Evolutionary conservation across 2,113 vertebrate species (phyloP).

Genomic region (Caranx melampygus): DNA sequence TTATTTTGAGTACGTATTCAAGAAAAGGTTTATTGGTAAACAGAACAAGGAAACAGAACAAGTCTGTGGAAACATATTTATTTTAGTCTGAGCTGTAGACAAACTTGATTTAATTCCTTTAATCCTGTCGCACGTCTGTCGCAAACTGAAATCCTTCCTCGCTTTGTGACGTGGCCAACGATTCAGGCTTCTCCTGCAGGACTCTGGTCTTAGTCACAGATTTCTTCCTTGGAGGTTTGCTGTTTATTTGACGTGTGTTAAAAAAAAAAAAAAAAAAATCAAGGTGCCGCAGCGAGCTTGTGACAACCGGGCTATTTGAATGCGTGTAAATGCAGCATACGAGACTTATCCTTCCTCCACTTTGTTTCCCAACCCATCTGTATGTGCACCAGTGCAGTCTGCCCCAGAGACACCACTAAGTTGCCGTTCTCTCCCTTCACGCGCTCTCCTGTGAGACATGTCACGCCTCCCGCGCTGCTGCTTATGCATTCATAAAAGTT

Average conservation of each 20-base stretch:
- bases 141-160: too few species aligned
- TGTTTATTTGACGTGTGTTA: background rate
- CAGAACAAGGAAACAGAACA: background rate
- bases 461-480: slow-evolving; percentile 46
- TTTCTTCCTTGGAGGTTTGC: background rate
- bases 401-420: slow-evolving; percentile 9
- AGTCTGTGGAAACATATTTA: background rate
- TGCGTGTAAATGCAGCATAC: slow-evolving; percentile 17
- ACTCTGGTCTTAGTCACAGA: background rate
- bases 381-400: slow-evolving; percentile 27
- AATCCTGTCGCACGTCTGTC: too few species aligned
- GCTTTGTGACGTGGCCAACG: too few species aligned
- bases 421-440: slow-evolving; percentile 5
- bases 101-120: background rate
- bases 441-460: slow-evolving; percentile 19
- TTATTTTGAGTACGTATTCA: background rate
- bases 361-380: slow-evolving; percentile 23
- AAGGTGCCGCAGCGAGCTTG: slow-evolving; percentile 3
- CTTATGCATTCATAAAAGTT: slow-evolving; percentile 37
- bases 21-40: background rate
- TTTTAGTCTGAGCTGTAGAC: background rate
- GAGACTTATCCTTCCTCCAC: slow-evolving; percentile 5
- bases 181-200: background rate
- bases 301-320: background rate
- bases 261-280: background rate